Conservation (phyloP, 1,140 invertebrate genomes). For the Drosophila bocki region DNA sequence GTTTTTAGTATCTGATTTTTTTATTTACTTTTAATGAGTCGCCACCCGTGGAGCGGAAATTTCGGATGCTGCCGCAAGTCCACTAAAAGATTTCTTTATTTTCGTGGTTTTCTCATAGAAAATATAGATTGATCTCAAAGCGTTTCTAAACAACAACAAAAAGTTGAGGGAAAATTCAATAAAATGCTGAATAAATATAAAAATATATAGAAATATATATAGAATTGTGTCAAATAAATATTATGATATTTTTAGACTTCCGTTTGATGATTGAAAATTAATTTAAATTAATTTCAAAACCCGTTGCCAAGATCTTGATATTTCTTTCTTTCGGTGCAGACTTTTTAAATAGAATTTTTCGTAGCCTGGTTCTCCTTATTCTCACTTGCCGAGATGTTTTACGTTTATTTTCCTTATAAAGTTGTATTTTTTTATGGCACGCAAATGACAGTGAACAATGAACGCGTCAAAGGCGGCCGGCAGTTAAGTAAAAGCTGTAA, state of each 20-base stretch:
- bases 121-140: slow-evolving; percentile 16
- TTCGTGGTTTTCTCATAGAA: slow-evolving; percentile 16
- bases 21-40: slow-evolving; percentile 81
- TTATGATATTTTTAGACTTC: slow-evolving; percentile 4
- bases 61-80: slow-evolving; percentile 36
- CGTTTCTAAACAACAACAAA: slow-evolving; percentile 9
- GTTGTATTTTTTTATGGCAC: slow-evolving; percentile 60
- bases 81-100: slow-evolving; percentile 34
- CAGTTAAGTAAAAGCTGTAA: slow-evolving; percentile 52
- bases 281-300: neutral
- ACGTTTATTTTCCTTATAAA: slow-evolving; percentile 64
- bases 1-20: slow-evolving; percentile 75
- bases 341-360: neutral
- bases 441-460: slow-evolving; percentile 64
- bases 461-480: slow-evolving; percentile 57
- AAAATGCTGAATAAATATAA: neutral
- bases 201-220: neutral
- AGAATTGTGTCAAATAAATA: slow-evolving; percentile 8
- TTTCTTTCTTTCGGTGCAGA: slow-evolving; percentile 1
- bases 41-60: slow-evolving; percentile 40
- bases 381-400: slow-evolving; percentile 18
- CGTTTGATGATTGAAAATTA: slow-evolving; percentile 5
- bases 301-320: neutral
- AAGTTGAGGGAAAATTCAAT: neutral
- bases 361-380: slow-evolving; percentile 14